These are phyloP conservation scores for Turritopsis dohrnii DNA, from an alignment of 30 jellyfish, hydroid and myxozoan genomes.

Conservation along the genomic window DNA sequence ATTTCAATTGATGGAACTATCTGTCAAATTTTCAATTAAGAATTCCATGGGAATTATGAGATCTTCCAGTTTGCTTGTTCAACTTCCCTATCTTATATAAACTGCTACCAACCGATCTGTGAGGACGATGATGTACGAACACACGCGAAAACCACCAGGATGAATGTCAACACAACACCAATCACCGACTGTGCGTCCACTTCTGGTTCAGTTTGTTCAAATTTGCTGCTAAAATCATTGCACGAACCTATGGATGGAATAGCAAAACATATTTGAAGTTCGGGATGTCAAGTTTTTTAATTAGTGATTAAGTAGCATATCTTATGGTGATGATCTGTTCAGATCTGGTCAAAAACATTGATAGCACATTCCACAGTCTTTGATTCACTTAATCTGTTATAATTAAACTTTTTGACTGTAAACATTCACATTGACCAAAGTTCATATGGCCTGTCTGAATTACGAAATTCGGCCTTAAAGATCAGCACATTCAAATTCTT, in stretches of 20 bases:
- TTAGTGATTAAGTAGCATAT: not conserved
- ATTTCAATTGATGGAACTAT: too few species aligned
- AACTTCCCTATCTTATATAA: not conserved
- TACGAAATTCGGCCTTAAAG: too few species aligned
- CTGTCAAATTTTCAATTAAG: not conserved
- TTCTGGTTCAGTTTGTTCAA: slow-evolving; percentile 35
- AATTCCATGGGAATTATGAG: not conserved
- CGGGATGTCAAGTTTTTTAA: too few species aligned
- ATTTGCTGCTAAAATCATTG: slow-evolving; percentile 46
- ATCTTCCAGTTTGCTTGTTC: not conserved
- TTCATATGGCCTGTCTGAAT: too few species aligned
- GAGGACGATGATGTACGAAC: slow-evolving; percentile 81
- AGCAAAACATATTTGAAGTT: not conserved
- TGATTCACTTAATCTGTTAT: too few species aligned
- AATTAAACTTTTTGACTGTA: not conserved
- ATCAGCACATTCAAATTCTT: too few species aligned
- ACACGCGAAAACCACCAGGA: slow-evolving; percentile 75
- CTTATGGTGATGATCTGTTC: not conserved
- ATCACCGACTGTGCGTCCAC: slow-evolving; percentile 91
- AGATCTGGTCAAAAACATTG: not conserved
- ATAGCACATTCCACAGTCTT: not conserved
- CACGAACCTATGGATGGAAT: slow-evolving; percentile 38
- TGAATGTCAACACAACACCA: slow-evolving; percentile 78
- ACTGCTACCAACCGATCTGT: slow-evolving; percentile 55
- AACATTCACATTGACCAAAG: not conserved